Conservation (phyloP, 2,888 invertebrate genomes). For the Argyra leucocephala region DNA sequence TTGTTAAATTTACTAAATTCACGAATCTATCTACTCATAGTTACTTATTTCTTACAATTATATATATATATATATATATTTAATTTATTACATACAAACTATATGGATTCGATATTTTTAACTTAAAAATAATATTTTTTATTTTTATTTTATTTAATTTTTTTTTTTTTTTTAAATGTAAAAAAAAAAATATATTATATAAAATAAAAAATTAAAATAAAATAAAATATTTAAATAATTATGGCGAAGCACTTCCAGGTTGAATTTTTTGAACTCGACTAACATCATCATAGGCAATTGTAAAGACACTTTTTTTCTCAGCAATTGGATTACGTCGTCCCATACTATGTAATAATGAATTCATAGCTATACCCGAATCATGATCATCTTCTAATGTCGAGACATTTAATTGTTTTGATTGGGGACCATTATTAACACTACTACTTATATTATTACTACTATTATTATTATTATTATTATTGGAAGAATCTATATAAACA, state of each 20-base stretch:
- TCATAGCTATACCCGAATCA: constrained; percentile 71
- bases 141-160: neutral
- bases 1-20: constrained; percentile 2
- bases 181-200: neutral
- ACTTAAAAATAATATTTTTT: neutral
- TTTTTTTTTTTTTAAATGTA: too few species aligned
- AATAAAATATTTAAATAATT: constrained; percentile 40
- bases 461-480: constrained; percentile 43
- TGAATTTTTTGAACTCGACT: constrained; percentile 68
- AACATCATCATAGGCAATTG: constrained; percentile 85
- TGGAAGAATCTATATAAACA: constrained; percentile 32
- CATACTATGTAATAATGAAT: constrained; percentile 50
- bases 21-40: neutral
- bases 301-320: constrained; percentile 87
- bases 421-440: constrained; percentile 22
- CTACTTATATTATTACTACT: constrained; percentile 44
- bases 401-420: constrained; percentile 49
- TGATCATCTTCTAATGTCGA: constrained; percentile 57
- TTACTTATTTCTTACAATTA: neutral
- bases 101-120: too few species aligned
- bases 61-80: too few species aligned
- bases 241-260: constrained; percentile 70
- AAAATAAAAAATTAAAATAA: neutral
- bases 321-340: constrained; percentile 58
- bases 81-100: too few species aligned